Base-by-base conservation (phyloP, 2,888 invertebrate genomes). In the Drosophila emarginata region DNA sequence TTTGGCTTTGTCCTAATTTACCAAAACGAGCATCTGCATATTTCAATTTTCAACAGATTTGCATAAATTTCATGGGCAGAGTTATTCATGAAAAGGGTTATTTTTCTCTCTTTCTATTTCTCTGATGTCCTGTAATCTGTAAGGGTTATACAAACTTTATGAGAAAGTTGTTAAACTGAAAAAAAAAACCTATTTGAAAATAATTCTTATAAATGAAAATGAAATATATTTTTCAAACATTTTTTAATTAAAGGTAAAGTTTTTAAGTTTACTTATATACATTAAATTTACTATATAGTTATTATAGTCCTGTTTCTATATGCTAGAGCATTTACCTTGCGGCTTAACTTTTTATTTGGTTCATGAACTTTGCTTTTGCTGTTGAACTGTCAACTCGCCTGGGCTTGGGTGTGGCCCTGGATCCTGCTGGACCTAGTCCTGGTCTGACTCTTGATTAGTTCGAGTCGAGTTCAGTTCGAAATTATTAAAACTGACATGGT, bases 31-130 rank as follows among this genome's bases (percentile, higher is more conserved):
- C 86, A 87, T 85, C 88, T 85, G 88, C 84, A 85, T 87, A 87
- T 85, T 87, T 85, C 84, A 87, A 87, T 87, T 85, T 87, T 59
- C 45, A 61, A 52, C 74, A 79, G 83, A 85, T 87, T 85, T 87
- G 79, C 84, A 85, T 85, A 85, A 83, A 83, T 80, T 80, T 62
- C 63, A 59, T 66, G 62, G 61, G 52, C 57, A 40, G 66, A 63
- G 68, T 61, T 72, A 75, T 71, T 68, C 75, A 75, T 77, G 74
- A 80, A 80, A 80, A 80, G 83, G 84, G 83, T 84, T 32, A 32
- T 32, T 81, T 64, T 36, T 71, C 45, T 45, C 18, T 45, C 45
- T 21, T 4, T 45, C 45, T 21, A 32, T 32, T n/a, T 37, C 37
- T 11, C 1, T 9, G 5, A 11, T 53, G n/a, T 57, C 23, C 58